phyloP scores from a whole-genome alignment of 2,113 vertebrate genomes.

The Brachionichthys hirsutus region DNA sequence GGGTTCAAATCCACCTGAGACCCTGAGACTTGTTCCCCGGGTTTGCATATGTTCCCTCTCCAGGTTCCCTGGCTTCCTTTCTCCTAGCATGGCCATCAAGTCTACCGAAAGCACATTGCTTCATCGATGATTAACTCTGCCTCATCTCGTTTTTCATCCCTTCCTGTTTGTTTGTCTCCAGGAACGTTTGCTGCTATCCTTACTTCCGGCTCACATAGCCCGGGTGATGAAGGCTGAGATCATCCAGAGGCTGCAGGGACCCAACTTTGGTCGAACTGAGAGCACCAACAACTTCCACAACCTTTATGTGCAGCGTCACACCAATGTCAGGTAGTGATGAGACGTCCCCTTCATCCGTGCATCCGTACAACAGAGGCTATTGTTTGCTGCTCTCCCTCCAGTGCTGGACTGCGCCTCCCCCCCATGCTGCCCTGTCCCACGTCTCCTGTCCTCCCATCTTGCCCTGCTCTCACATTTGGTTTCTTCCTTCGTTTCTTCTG shows the following conservation, averaged over 20 bases:
- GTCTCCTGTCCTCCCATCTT: slow-evolving; percentile 14
- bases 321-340: slow-evolving; percentile 87
- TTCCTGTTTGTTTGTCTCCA: slow-evolving; percentile 42
- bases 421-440: slow-evolving; percentile 1
- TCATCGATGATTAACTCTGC: neutral
- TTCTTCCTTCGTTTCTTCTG: slow-evolving; percentile 3
- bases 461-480: slow-evolving; percentile 15
- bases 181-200: slow-evolving; percentile 92
- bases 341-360: neutral
- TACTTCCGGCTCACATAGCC: slow-evolving; percentile 95
- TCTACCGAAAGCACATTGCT: too few relatives aligned
- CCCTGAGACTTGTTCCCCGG: too few relatives aligned
- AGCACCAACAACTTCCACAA: slow-evolving; percentile 99
- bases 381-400: slow-evolving; percentile 26
- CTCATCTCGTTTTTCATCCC: neutral
- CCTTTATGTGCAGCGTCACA: slow-evolving; percentile 96
- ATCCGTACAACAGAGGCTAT: slow-evolving; percentile 14
- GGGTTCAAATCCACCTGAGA: too few relatives aligned
- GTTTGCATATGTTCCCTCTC: too few relatives aligned
- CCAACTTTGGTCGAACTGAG: slow-evolving; percentile 92
- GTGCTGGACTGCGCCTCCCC: slow-evolving; percentile 12
- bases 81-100: too few relatives aligned
- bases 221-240: slow-evolving; percentile 99
- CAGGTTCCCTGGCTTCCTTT: too few relatives aligned
- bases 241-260: slow-evolving; percentile 94